Evolutionary conservation across 2,888 invertebrate species (phyloP), one percentile per base, ranked within the genome.

Genomic region (Ectobius pallidus): DNA sequence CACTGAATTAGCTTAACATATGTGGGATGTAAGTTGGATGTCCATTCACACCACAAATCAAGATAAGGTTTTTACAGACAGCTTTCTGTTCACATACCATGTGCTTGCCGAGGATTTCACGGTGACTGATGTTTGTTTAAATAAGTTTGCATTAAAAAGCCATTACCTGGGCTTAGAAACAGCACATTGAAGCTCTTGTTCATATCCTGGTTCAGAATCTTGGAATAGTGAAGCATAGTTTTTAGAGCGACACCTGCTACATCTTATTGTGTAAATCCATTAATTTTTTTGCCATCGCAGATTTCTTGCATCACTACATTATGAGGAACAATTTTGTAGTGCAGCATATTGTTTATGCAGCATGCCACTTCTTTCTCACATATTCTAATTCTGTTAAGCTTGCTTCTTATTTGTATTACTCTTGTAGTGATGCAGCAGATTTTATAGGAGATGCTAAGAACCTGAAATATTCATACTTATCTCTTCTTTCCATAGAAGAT

Each of bases 81-180:
- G 27, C 55, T 52, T 69, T 39, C 20, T n/a, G n/a, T n/a, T n/a
- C n/a, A n/a, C n/a, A n/a, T n/a, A n/a, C n/a, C 46, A 46, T 62
- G 62, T 70, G 70, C 32, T 30, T 20, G 62, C 62, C 44, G 25
- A 39, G 16, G 42, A 34, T 55, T 70, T 70, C 70, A 70, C 70
- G 70, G n/a, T 34, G 7, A 11, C 61, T 62, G 27, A 46, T 70
- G 55, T 69, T 69, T 68, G 32, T 25, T 32, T n/a, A 25, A n/a
- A 44, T 16, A 68, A 27, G 68, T 68, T 49, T 22, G 44, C 68
- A 49, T 44, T 68, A 68, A 68, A 68, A 49, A 68, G 27, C 58
- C 58, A 58, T 58, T 58, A 58, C n/a, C 58, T 30, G 16, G 27
- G 16, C 58, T 30, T 11, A 58, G 16, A 58, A 58, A 30, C 30